These are phyloP conservation scores for Schrankia costaestrigalis DNA, from an alignment of 2,888 invertebrate genomes.

Conservation along the genomic window DNA sequence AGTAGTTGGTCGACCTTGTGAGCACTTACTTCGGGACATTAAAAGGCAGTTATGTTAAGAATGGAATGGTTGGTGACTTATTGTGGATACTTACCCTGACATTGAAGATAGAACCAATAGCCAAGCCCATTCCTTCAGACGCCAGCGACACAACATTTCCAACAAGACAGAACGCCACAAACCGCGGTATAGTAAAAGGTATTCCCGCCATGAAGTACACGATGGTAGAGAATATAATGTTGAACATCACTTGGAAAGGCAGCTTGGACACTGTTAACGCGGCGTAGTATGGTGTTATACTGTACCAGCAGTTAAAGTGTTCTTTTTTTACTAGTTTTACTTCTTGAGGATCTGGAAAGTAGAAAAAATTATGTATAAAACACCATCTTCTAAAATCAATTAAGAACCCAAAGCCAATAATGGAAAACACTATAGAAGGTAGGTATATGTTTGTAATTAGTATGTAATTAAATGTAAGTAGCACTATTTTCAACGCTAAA, in stretches of 20 bases:
- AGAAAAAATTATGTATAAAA: too few species aligned
- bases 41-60: too few species aligned
- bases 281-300: conserved; percentile 82
- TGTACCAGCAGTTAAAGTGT: conserved; percentile 86
- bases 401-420: too few species aligned
- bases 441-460: too few species aligned
- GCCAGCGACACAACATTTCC: conserved; percentile 86
- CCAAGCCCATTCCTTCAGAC: conserved; percentile 88
- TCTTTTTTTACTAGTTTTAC: conserved; percentile 85
- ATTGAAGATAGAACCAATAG: conserved; percentile 86
- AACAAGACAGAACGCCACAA: conserved; percentile 83
- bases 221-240: conserved; percentile 80
- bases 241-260: conserved; percentile 81
- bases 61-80: too few species aligned
- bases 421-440: too few species aligned
- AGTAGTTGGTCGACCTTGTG: too few species aligned
- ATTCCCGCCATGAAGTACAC: conserved; percentile 85
- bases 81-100: conserved; percentile 77
- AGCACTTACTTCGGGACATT: too few species aligned
- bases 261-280: conserved; percentile 83
- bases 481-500: too few species aligned
- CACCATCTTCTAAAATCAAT: too few species aligned
- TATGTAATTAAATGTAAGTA: too few species aligned
- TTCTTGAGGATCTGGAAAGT: conserved; percentile 83
- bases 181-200: conserved; percentile 83